These are phyloP conservation scores for Aphelenchoides fujianensis DNA, from an alignment of 1,140 invertebrate species.

Conservation along the genomic window DNA sequence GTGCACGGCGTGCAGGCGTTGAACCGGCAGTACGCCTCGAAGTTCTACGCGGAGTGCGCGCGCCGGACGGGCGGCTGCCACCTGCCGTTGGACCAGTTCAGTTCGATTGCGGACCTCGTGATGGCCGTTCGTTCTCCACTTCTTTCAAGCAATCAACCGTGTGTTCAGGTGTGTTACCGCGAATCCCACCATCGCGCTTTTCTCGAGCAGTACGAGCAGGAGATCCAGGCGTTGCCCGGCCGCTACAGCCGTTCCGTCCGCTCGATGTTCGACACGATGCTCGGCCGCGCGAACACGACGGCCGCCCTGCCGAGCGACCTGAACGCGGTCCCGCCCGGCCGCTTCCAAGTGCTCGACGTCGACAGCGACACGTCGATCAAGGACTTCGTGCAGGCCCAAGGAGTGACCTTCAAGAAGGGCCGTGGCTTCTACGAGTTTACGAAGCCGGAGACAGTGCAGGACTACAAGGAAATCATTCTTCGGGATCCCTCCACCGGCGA, in stretches of 20 bases:
- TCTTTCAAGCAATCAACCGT: background rate
- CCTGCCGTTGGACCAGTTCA: constrained; percentile 11
- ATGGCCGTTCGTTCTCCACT: constrained; percentile 15
- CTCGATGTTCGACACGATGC: background rate
- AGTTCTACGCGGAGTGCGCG: constrained; percentile 5
- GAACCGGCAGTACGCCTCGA: background rate
- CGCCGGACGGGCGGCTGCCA: background rate
- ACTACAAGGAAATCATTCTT: background rate
- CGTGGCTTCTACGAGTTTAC: constrained; percentile 1
- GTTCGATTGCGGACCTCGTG: constrained; percentile 5
- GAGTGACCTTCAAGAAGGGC: too few species aligned
- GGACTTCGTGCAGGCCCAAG: background rate
- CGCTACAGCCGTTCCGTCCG: constrained; percentile 4
- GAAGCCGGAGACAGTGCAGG: background rate
- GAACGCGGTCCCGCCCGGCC: background rate
- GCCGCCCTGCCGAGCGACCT: background rate
- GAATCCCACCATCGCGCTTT: background rate
- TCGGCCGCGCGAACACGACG: background rate
- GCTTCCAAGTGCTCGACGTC: constrained; percentile 1
- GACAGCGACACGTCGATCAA: too few species aligned
- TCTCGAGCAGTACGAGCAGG: background rate
- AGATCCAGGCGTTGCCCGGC: background rate
- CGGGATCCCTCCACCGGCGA: background rate
- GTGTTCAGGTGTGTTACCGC: constrained; percentile 13
- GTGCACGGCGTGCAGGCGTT: background rate